Base-by-base conservation (phyloP, 30 jellyfish, hydroid and myxozoan species). In the Nemopilema nomurai region DNA sequence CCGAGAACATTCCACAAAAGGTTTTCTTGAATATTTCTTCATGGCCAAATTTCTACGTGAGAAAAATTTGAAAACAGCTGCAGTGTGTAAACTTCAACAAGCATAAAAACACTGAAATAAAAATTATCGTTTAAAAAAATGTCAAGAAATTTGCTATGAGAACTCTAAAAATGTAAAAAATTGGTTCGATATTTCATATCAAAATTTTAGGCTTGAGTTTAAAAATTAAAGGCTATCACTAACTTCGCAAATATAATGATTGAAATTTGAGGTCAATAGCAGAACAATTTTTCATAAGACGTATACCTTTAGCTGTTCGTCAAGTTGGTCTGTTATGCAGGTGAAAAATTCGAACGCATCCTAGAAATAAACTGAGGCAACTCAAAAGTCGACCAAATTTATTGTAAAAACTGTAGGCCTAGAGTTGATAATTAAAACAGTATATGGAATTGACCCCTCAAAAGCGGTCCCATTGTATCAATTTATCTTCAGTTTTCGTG, bases 301-400 rank as follows among this genome's bases (percentile, higher is more conserved):
- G 13, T 41, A 41, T 41, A 81, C 94, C 90, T 91, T 91, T 19
- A 91, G 75, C 64, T 85, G 81, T 62, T 91, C 96, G 50, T 85
- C 95, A 18, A 95, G 96, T 65, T 95, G 99, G 81, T 91, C 96
- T 4, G 99, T 95, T 69, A 95, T 95, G 85, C 92, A 85, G 23
- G 95, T 95, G 87, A 90, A 95, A 62, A 95, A 95, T 69, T 95
- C 99, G 69, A 95, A 95, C 20, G 99, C 99, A 76, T 95, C 99
- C 95, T 90, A 72, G 26, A 50, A 73, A 76, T 8, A 28, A 53
- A 27, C 57, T 41, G 9, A 41, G 13, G 13, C 6, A 41, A n/a
- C n/a, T n/a, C n/a, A n/a, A n/a, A n/a, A n/a, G n/a, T n/a, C 57
- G 57, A 41, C 13, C 6, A 41, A 41, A 41, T 41, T 6, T 3